These are phyloP conservation scores for Gryon sp. DNA, from an alignment of 1,140 invertebrate species.

Conservation along the genomic window DNA sequence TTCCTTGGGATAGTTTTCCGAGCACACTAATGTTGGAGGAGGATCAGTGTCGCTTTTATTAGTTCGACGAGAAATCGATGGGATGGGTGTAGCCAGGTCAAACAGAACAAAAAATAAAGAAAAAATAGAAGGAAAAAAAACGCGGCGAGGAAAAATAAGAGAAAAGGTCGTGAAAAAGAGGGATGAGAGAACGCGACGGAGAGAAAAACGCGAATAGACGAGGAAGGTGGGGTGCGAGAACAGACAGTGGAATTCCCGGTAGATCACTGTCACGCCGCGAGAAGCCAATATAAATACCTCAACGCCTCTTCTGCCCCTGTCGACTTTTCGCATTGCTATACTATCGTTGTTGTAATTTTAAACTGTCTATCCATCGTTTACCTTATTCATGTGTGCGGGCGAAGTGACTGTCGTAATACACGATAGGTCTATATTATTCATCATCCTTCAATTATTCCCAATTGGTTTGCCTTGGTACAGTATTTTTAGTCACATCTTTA, in stretches of 20 bases:
- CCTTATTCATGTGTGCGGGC: slow-evolving; percentile 57
- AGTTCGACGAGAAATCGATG: slow-evolving; percentile 69
- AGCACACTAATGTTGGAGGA: slow-evolving; percentile 44
- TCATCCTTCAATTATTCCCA: slow-evolving; percentile 35
- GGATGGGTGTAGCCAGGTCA: slow-evolving; percentile 51
- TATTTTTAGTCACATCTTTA: too few relatives aligned
- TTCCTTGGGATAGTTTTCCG: slow-evolving; percentile 42
- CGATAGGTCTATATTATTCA: slow-evolving; percentile 47
- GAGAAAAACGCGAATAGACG: slow-evolving; percentile 61
- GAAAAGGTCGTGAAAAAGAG: slow-evolving; percentile 39
- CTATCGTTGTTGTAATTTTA: slow-evolving; percentile 66
- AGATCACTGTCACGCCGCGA: slow-evolving; percentile 78
- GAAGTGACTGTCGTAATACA: slow-evolving; percentile 45
- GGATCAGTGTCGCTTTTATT: slow-evolving; percentile 70
- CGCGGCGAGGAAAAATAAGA: slow-evolving; percentile 45
- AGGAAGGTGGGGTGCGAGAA: slow-evolving; percentile 63
- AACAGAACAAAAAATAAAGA: too few relatives aligned
- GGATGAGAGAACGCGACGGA: slow-evolving; percentile 33
- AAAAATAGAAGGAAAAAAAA: slow-evolving; percentile 30
- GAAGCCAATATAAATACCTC: slow-evolving; percentile 80
- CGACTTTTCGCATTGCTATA: slow-evolving; percentile 60
- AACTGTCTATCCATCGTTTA: slow-evolving; percentile 71
- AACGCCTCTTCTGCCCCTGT: slow-evolving; percentile 69
- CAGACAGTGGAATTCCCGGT: slow-evolving; percentile 77
- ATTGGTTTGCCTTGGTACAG: slow-evolving; percentile 1